Conservation (phyloP, 2,888 invertebrate species). For the Alcis repandata region DNA sequence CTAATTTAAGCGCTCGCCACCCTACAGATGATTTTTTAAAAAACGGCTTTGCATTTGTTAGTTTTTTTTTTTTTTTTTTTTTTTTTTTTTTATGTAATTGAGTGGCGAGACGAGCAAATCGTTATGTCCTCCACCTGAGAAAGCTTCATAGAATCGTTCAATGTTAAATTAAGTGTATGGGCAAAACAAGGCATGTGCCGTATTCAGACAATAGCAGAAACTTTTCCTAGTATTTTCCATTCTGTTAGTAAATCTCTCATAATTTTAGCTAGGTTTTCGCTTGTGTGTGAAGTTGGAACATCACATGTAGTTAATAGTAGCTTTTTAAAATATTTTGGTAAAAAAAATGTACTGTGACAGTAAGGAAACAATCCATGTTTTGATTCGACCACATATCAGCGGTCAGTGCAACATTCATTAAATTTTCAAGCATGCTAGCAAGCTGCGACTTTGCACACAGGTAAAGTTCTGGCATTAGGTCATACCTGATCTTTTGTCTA, state of each 20-base stretch:
- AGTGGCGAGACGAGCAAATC: too few species aligned
- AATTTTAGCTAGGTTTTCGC: slow-evolving; percentile 35
- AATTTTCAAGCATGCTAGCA: neutral
- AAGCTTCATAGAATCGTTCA: slow-evolving; percentile 25
- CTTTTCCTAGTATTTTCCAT: slow-evolving; percentile 25
- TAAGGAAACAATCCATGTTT: slow-evolving; percentile 31
- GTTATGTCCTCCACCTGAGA: slow-evolving; percentile 17
- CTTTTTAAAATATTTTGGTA: slow-evolving; percentile 23
- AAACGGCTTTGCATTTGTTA: slow-evolving; percentile 28
- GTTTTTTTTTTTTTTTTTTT: too few species aligned
- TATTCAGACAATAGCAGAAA: slow-evolving; percentile 23
- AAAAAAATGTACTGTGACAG: slow-evolving; percentile 33
- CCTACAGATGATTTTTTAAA: slow-evolving; percentile 27
- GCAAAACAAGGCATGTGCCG: slow-evolving; percentile 39
- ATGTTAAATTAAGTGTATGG: slow-evolving; percentile 26
- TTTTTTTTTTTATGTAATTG: too few species aligned
- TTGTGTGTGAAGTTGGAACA: slow-evolving; percentile 25
- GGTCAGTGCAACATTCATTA: slow-evolving; percentile 31
- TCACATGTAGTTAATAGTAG: slow-evolving; percentile 17
- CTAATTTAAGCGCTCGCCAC: slow-evolving; percentile 14
- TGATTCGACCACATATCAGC: slow-evolving; percentile 40
- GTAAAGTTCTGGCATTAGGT: neutral
- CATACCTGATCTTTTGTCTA: slow-evolving; percentile 15
- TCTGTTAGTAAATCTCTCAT: slow-evolving; percentile 28
- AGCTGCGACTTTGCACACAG: neutral